Conservation (phyloP, 2,113 vertebrate genomes). For the Brienomyrus brachyistius region DNA sequence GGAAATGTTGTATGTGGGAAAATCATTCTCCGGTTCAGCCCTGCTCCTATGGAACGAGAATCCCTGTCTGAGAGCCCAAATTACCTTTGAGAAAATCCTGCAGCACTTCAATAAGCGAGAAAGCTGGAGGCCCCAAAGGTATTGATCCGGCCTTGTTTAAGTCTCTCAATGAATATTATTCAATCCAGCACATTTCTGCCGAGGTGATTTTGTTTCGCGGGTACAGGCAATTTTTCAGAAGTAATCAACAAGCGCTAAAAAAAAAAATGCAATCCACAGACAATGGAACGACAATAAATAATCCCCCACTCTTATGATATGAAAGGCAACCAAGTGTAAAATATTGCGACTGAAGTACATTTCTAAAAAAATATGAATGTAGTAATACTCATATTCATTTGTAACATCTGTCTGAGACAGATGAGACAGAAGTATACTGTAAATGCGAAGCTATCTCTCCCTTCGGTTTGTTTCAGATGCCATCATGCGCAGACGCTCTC, state of each 20-base stretch:
- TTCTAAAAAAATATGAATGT: not conserved
- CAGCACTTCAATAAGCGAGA: not conserved
- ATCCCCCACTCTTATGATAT: not conserved
- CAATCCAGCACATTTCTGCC: not conserved
- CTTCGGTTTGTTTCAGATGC: not conserved
- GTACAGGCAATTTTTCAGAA: not conserved
- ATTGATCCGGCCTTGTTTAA: not conserved
- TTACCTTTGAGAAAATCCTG: not conserved
- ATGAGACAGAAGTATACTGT: not conserved
- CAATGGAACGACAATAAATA: not conserved
- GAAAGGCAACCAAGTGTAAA: not conserved
- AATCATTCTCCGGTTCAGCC: constrained; percentile 19
- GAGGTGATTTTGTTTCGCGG: not conserved
- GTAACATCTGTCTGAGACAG: not conserved
- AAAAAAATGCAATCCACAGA: not conserved
- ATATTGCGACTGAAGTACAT: not conserved
- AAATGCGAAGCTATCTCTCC: not conserved
- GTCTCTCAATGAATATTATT: not conserved
- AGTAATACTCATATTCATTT: not conserved
- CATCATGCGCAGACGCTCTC: not conserved
- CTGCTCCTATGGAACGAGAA: constrained; percentile 47
- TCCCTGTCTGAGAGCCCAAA: constrained; percentile 27
- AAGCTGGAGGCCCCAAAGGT: not conserved
- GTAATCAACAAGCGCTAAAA: not conserved
- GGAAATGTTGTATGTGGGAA: constrained; percentile 18